These are phyloP conservation scores for Tanytarsus gracilentus DNA, from an alignment of 2,888 invertebrate species.

Conservation along the genomic window DNA sequence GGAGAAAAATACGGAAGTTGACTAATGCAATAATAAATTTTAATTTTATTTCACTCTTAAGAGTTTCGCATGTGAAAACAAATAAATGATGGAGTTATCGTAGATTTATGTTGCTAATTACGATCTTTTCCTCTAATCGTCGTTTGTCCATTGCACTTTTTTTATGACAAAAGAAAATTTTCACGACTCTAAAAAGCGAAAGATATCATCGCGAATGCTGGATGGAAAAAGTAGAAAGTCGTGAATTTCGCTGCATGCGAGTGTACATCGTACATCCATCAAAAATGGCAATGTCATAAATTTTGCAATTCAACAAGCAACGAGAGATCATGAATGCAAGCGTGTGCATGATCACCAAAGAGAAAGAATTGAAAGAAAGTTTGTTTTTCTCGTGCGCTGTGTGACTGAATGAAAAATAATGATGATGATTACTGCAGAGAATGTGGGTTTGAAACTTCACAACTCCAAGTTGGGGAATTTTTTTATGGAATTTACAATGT, in stretches of 20 bases:
- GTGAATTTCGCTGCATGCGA: neutral
- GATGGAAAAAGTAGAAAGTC: neutral
- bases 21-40: no score
- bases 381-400: neutral
- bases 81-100: neutral
- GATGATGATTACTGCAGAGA: no score
- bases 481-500: no score
- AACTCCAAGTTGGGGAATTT: no score
- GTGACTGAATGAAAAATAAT: neutral
- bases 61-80: neutral
- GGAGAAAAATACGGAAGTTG: no score
- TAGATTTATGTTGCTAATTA: neutral
- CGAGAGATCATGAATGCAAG: neutral
- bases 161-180: neutral
- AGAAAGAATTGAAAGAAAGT: neutral
- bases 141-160: neutral
- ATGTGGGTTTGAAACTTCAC: no score
- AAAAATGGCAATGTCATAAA: constrained; percentile 22
- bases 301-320: constrained; percentile 4
- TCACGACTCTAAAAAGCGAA: no score
- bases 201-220: no score
- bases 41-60: no score
- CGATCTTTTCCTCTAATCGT: no score
- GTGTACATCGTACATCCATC: neutral
- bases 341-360: neutral